A percentile compares a stretch with the other conserved stretches of the same genome.
Evolutionary conservation across 1,140 invertebrate species (phyloP).

Genomic region (Pomacea maculata): DNA sequence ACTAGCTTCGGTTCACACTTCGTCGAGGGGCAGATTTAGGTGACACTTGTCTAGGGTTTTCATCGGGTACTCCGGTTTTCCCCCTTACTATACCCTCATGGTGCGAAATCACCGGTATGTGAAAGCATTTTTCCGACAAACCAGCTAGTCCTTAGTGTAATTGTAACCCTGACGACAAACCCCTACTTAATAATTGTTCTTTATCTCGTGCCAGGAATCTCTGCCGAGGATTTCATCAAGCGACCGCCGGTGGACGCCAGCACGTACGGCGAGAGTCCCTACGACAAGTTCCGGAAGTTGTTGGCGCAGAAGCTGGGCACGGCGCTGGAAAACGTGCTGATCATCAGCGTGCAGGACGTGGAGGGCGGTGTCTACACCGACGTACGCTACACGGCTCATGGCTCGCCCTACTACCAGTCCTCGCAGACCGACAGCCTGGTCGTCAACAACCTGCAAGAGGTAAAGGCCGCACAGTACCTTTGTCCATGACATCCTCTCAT

Average conservation of each 20-base stretch:
- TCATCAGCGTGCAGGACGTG: slow-evolving; percentile 87
- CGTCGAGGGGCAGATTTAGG: no score
- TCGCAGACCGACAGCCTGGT: slow-evolving; percentile 93
- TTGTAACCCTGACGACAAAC: no score
- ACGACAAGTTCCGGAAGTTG: slow-evolving; percentile 88
- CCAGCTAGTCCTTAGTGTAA: no score
- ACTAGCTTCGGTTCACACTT: no score
- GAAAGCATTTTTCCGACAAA: no score
- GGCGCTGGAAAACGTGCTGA: slow-evolving; percentile 91
- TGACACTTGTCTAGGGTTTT: no score
- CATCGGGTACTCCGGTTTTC: no score
- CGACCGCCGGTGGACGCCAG: not conserved
- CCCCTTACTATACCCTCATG: no score
- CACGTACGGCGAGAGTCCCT: slow-evolving; percentile 81
- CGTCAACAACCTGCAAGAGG: slow-evolving; percentile 88
- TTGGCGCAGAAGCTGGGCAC: slow-evolving; percentile 82
- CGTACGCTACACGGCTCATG: slow-evolving; percentile 92
- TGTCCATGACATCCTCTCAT: no score
- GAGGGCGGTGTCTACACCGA: slow-evolving; percentile 68
- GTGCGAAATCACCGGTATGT: no score
- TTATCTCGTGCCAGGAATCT: slow-evolving; percentile 74
- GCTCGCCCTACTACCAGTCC: slow-evolving; percentile 94
- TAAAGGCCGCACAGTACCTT: slow-evolving; percentile 43
- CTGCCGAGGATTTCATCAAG: slow-evolving; percentile 91
- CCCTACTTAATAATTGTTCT: not conserved